These are phyloP conservation scores for Bucorvus abyssinicus DNA, from an alignment of 2,797 vertebrate species.

Conservation along the genomic window DNA sequence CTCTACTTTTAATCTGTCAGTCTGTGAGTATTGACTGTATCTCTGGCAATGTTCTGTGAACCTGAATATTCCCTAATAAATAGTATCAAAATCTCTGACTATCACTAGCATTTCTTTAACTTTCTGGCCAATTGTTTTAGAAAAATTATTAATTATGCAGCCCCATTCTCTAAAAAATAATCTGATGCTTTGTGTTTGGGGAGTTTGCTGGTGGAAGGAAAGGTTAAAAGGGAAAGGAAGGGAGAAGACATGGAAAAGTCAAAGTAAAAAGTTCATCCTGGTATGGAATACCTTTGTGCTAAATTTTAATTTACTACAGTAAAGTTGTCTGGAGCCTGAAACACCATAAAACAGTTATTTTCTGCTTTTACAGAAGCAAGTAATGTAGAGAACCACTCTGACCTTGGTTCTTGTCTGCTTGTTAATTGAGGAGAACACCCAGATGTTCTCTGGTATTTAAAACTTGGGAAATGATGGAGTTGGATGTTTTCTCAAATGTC, in stretches of 20 bases:
- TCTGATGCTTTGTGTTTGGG: neutral
- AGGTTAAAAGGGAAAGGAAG: neutral
- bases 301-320: neutral
- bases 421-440: neutral
- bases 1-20: constrained; percentile 16
- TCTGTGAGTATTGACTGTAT: neutral
- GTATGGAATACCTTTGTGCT: neutral
- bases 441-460: neutral
- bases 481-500: neutral
- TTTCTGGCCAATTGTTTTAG: neutral
- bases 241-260: neutral
- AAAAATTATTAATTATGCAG: neutral
- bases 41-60: constrained; percentile 21
- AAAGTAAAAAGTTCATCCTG: neutral
- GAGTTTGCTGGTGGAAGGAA: neutral
- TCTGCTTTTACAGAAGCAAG: neutral
- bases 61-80: constrained; percentile 15
- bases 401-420: neutral
- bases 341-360: neutral
- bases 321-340: neutral
- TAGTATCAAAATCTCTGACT: neutral
- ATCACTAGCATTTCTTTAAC: neutral
- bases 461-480: neutral
- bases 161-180: constrained; percentile 13
- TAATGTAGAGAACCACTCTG: neutral